phyloP scores from a whole-genome alignment of 2,113 vertebrate species.

The Tautogolabrus adspersus region DNA sequence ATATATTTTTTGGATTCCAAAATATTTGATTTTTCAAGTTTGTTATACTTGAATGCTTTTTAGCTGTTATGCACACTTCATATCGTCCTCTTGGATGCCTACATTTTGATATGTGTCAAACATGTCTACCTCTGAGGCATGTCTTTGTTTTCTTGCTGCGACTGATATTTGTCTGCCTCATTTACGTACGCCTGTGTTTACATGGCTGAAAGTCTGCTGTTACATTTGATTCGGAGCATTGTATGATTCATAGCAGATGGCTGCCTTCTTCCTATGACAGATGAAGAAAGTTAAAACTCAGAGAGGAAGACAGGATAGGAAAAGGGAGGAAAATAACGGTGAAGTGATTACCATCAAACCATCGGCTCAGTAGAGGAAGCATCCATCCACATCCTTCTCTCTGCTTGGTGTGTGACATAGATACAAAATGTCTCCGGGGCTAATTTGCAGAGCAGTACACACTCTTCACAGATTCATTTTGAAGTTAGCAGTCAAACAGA shows the following conservation, averaged over 20 bases:
- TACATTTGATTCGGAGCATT: conserved; percentile 59
- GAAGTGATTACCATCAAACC: conserved; percentile 71
- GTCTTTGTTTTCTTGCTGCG: conserved; percentile 57
- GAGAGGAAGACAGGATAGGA: conserved; percentile 59
- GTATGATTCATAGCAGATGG: conserved; percentile 74
- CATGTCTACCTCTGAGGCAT: conserved; percentile 31
- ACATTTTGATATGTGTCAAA: conserved; percentile 49
- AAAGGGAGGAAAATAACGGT: conserved; percentile 40
- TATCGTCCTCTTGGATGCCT: conserved; percentile 16
- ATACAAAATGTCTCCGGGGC: conserved; percentile 71
- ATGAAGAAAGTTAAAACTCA: conserved; percentile 65
- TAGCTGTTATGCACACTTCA: neutral
- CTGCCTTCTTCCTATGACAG: conserved; percentile 62
- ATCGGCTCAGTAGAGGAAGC: conserved; percentile 55
- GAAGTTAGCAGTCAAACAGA: conserved; percentile 74
- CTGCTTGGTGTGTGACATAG: conserved; percentile 63
- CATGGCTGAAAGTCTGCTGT: conserved; percentile 53
- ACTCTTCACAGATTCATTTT: conserved; percentile 65
- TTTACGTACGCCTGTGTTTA: conserved; percentile 63
- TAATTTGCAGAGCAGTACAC: conserved; percentile 60
- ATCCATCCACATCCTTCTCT: conserved; percentile 61
- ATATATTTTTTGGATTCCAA: conserved; percentile 14
- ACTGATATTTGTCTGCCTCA: conserved; percentile 49
- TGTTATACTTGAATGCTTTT: neutral
- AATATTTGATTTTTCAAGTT: conserved; percentile 25